phyloP scores from a whole-genome alignment of 2,113 vertebrate species.

The Balaenoptera acutorostrata region DNA sequence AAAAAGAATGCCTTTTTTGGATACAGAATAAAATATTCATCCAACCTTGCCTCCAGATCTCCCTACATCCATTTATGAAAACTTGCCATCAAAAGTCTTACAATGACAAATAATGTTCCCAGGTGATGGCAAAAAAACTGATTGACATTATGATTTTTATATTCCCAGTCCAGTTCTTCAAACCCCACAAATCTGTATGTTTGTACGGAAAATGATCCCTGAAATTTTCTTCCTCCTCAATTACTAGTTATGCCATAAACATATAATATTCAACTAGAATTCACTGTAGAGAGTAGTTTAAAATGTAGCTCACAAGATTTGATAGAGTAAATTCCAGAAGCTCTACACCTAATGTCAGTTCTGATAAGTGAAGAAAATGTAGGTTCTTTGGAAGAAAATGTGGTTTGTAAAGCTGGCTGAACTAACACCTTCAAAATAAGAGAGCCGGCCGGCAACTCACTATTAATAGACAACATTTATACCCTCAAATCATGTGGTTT shows the following conservation, averaged over 20 bases:
- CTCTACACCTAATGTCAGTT: not conserved
- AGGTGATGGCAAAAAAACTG: not conserved
- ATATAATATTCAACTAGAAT: not conserved
- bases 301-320: not conserved
- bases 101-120: not conserved
- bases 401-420: not conserved
- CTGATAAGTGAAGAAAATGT: not conserved
- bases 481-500: not conserved
- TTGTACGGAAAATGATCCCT: not conserved
- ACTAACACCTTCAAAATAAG: not conserved
- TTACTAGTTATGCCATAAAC: not conserved
- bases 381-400: not conserved
- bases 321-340: not conserved
- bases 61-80: conserved; percentile 34
- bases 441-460: not conserved
- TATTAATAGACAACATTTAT: not conserved
- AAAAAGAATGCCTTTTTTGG: conserved; percentile 42
- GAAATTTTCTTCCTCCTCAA: not conserved
- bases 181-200: not conserved
- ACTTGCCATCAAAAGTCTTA: not conserved
- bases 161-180: not conserved
- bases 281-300: not conserved
- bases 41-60: not conserved
- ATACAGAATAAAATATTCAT: conserved; percentile 67
- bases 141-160: not conserved